Conservation (phyloP, 92 coral and sea anemone species). For the Heteractis magnifica region DNA sequence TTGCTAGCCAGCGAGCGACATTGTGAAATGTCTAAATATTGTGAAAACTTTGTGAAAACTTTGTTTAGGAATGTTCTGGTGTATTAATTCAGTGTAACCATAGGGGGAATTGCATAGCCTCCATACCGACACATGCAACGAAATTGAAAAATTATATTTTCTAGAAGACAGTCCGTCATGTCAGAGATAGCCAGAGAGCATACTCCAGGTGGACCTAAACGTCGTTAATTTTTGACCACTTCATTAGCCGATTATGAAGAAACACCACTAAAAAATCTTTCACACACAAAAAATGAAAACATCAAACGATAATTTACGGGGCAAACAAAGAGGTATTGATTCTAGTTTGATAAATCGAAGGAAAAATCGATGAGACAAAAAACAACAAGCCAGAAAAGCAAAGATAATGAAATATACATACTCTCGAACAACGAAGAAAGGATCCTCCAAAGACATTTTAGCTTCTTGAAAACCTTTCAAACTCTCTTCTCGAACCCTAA, state of each 20-base stretch:
- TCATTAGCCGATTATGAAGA: not conserved
- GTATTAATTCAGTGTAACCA: too few species aligned
- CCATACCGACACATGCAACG: not conserved
- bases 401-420: conserved; percentile 39
- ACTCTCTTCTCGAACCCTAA: not conserved
- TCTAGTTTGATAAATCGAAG: not conserved
- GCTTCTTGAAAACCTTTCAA: not conserved
- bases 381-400: not conserved
- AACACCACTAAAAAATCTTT: not conserved
- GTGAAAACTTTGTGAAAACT: too few species aligned
- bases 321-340: not conserved
- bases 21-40: too few species aligned
- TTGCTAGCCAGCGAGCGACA: too few species aligned
- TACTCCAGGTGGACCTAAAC: not conserved
- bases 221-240: not conserved
- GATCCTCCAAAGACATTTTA: conserved; percentile 86
- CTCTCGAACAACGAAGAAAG: conserved; percentile 89
- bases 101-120: not conserved
- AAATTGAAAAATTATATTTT: too few species aligned
- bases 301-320: not conserved
- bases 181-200: too few species aligned
- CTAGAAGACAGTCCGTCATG: too few species aligned
- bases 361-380: not conserved
- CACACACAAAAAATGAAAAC: not conserved
- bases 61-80: too few species aligned